Evolutionary conservation across 2,113 vertebrate genomes (phyloP), one percentile per base, ranked within the genome.

Genomic region (Paramisgurnus dabryanus): DNA sequence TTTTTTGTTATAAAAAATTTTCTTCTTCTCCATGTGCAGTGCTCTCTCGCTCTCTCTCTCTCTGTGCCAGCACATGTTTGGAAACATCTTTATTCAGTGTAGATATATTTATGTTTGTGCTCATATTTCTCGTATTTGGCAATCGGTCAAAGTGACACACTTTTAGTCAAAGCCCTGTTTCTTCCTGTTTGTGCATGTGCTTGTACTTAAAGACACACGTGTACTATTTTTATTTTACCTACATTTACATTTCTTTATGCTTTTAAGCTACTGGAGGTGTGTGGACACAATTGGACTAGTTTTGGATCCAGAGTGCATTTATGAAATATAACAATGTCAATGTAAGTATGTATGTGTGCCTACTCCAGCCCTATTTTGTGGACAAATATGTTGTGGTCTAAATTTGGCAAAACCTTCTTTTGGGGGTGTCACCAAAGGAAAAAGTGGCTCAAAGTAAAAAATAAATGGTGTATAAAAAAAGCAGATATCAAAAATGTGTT

Each of bases 41-140:
- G 22, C 3, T 34, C 27, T 34, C n/a, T 57, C 75, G 87, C 77
- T 43, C 73, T 43, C 79, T 64, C 17, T 27, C 39, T 6, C 39
- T 45, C 63, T 27, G 55, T 78, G 69, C 61, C 1, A 57, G 39
- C 15, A 12, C 15, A 7, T 11, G 17, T 72, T 41, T 57, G 50
- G 9, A 58, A 40, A 40, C 69, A 57, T 57, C 50, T 57, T 57
- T 71, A 71, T 71, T 71, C 69, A 71, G 69, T 71, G 69, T n/a
- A 10, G 50, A 57, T 57, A 57, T 71, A 40, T 69, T 27, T 67
- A n/a, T 10, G 9, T 40, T 8, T 47, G 50, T 53, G 12, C 13
- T 53, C 50, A 15, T 70, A 10, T 55, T 58, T 58, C 55, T 18
- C n/a, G n/a, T 18, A 18, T 58, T 58, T 58, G 17, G 27, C 15